phyloP scores from a whole-genome alignment of 2,113 vertebrate species.

The Tetrax tetrax region DNA sequence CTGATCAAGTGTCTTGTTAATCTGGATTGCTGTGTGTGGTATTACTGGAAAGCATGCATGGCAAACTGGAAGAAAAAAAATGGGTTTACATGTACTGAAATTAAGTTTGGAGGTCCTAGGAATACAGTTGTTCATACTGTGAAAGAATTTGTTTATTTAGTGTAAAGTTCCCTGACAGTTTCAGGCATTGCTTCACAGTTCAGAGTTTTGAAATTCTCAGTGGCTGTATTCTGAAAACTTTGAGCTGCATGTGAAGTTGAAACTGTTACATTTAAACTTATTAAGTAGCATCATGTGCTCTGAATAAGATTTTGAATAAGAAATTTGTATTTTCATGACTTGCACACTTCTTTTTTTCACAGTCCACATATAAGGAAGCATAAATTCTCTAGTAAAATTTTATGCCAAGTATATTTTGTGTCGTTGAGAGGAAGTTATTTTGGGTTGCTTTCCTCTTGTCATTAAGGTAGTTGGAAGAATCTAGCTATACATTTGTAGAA shows the following conservation, averaged over 20 bases:
- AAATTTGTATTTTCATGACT: not conserved
- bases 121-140: not conserved
- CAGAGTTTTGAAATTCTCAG: not conserved
- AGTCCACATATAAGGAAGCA: not conserved
- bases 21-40: not conserved
- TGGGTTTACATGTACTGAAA: not conserved
- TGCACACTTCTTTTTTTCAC: not conserved
- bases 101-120: not conserved
- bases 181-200: not conserved
- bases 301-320: not conserved
- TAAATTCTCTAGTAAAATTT: not conserved
- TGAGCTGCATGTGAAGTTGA: not conserved
- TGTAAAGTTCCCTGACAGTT: not conserved
- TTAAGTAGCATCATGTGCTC: fast-evolving
- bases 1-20: not conserved
- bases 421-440: not conserved
- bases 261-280: not conserved
- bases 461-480: not conserved
- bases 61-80: not conserved
- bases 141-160: not conserved
- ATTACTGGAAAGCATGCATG: not conserved
- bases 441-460: not conserved
- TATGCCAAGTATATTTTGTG: not conserved
- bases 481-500: not conserved
- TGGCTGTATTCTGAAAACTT: not conserved